Base-by-base conservation (phyloP, 2,797 vertebrate genomes). In the Enteromius fasciolatus region DNA sequence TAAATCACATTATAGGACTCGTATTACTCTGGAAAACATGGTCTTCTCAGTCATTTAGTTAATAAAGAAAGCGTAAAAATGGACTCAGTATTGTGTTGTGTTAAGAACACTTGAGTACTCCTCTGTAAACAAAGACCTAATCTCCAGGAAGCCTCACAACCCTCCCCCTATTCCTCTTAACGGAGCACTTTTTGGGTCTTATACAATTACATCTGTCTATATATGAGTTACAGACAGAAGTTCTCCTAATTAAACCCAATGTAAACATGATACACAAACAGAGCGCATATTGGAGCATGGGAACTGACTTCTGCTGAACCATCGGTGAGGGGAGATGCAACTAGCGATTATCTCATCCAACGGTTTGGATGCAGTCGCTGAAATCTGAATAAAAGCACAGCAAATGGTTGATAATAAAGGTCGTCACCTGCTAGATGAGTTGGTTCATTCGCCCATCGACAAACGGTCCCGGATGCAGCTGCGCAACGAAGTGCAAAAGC, bases 71-170 rank as follows among this genome's bases (percentile, higher is more conserved):
- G 72, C 73, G 68, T 88, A 70, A 89, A 89, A 89, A 92, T 87
- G 86, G 82, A 86, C 23, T 46, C 90, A 85, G 12, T 78, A 50
- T 84, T 41, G 82, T 91, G 92, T 92, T 94, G 91, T 91, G 81
- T 69, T 91, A 88, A 85, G 79, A 87, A 86, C 88, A 88, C 87
- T 93, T 91, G 83, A 91, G 89, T 85, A 76, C 87, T 82, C 83
- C 90, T 93, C 85, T 91, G 81, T 89, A 93, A 94, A 94, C 91
- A 93, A 81, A 6, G 78, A 10, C 7, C 81, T 93, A 93, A 94
- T 93, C 93, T 90, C 75, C 88, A 93, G 92, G 92, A 93, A 94
- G 89, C 89, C 90, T 82, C 86, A 86, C 84, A 91, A 88, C 87
- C 91, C 90, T 86, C 78, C 78, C 77, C 77, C 52, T 66, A 54